phyloP scores from a whole-genome alignment of 2,113 vertebrate species.

The Podarcis raffonei region DNA sequence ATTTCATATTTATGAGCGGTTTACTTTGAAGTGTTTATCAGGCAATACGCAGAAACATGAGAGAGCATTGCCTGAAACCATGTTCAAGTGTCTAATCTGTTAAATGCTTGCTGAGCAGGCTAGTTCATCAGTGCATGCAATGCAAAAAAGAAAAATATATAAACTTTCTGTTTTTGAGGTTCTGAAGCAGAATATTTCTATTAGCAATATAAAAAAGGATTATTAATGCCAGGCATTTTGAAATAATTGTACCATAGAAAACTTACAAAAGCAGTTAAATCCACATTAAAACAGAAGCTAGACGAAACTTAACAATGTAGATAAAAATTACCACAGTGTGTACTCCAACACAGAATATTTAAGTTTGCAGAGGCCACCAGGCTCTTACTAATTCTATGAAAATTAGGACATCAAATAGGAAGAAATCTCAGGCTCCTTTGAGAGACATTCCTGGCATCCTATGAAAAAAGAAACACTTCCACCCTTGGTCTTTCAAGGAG shows the following conservation, averaged over 20 bases:
- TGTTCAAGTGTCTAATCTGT: conserved; percentile 83
- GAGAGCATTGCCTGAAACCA: conserved; percentile 85
- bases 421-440: conserved; percentile 21
- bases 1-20: conserved; percentile 88
- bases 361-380: conserved; percentile 40
- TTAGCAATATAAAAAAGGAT: conserved; percentile 78
- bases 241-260: conserved; percentile 72
- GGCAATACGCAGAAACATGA: conserved; percentile 83
- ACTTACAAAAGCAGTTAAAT: conserved; percentile 71
- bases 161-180: conserved; percentile 76
- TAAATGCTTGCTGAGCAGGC: conserved; percentile 82
- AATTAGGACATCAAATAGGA: conserved; percentile 23
- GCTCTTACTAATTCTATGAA: conserved; percentile 33
- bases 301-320: conserved; percentile 53
- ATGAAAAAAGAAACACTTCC: conserved; percentile 5
- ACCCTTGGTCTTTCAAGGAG: conserved; percentile 14
- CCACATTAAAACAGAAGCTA: conserved; percentile 63
- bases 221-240: conserved; percentile 75
- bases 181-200: conserved; percentile 77
- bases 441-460: conserved; percentile 37
- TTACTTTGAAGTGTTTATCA: conserved; percentile 92
- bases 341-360: conserved; percentile 35
- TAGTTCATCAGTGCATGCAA: conserved; percentile 79
- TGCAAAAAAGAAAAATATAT: conserved; percentile 77
- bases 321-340: conserved; percentile 46